Evolutionary conservation across 2,113 vertebrate genomes (phyloP), one percentile per base, ranked within the genome.

Genomic region (Nesogale talazaci): DNA sequence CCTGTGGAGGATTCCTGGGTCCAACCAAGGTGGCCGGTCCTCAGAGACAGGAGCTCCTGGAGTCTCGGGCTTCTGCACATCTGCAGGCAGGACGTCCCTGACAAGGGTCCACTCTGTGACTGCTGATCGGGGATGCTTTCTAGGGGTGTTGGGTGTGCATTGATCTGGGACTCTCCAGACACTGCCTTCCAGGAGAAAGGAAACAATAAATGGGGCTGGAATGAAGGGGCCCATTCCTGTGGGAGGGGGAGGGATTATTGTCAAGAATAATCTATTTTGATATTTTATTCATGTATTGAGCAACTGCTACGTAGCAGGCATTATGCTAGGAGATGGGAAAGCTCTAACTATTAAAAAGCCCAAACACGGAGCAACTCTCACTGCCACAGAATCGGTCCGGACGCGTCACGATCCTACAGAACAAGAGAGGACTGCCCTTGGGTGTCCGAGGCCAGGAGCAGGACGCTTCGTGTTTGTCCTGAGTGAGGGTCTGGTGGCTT

Each of bases 271-370:
- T 20, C 22, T 61, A 61, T 61, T 61, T 90, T 16, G 1, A 36
- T 36, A 79, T 56, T 88, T 63, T 38, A 27, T 79, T 67, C 27
- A 56, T 80, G 76, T 74, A 91, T 25, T 29, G 17, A 93, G 85
- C 61, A 85, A 25, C 14, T 72, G 16, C 15, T 76, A 31, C n/a
- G 23, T 15, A 57, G 56, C 23, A 78, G 42, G 38, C 20, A 29
- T 40, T 38, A 56, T 59, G 36, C 69, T 38, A 83, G 80, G 76
- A 70, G 40, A 82, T 14, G 38, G 20, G n/a, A 57, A 52, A 52
- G 46, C 46, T 12, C 42, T 46, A 6, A 46, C 42, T 46, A 46
- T 46, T 46, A 46, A 46, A 46, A 46, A 5, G 10, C 42, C 5
- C 42, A 46, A 46, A 46, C 42, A 46, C 42, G 10, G 10, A 5